These are phyloP conservation scores for Dolichomitus sp. DNA, from an alignment of 2,888 invertebrate genomes.

Conservation along the genomic window DNA sequence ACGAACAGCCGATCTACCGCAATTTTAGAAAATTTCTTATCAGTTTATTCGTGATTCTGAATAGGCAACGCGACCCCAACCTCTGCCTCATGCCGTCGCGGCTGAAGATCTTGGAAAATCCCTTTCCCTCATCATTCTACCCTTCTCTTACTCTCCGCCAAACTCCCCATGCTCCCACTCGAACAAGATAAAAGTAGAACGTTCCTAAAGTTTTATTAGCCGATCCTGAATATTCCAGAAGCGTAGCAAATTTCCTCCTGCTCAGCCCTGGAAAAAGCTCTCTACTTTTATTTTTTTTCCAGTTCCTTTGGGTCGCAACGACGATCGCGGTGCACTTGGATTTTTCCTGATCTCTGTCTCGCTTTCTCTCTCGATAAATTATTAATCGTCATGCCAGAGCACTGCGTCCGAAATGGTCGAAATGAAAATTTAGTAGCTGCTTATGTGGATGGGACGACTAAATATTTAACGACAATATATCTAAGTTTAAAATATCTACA, in stretches of 20 bases:
- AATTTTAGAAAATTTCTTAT: background rate
- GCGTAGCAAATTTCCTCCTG: conserved; percentile 29
- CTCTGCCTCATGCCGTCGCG: background rate
- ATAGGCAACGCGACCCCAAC: conserved; percentile 5
- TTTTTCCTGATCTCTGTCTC: background rate
- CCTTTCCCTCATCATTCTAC: conserved; percentile 21
- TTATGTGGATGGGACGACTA: background rate
- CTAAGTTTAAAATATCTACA: too few species aligned
- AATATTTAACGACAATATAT: too few species aligned
- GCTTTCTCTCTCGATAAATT: conserved; percentile 30
- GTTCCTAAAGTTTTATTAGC: conserved; percentile 55
- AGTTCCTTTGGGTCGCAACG: conserved; percentile 10
- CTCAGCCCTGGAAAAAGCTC: conserved; percentile 9
- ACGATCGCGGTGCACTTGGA: background rate
- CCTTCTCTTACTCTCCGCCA: background rate
- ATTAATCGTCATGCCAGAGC: conserved; percentile 24
- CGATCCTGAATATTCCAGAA: conserved; percentile 38
- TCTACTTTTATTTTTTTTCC: conserved; percentile 25
- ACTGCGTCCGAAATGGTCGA: background rate
- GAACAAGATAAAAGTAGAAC: conserved; percentile 51
- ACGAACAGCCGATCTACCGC: background rate
- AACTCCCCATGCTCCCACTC: conserved; percentile 20
- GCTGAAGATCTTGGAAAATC: conserved; percentile 16
- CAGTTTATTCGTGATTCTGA: conserved; percentile 23
- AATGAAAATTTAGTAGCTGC: conserved; percentile 18